These are phyloP conservation scores for Trichonephila clavata DNA, from an alignment of 1,140 invertebrate genomes.

Conservation along the genomic window DNA sequence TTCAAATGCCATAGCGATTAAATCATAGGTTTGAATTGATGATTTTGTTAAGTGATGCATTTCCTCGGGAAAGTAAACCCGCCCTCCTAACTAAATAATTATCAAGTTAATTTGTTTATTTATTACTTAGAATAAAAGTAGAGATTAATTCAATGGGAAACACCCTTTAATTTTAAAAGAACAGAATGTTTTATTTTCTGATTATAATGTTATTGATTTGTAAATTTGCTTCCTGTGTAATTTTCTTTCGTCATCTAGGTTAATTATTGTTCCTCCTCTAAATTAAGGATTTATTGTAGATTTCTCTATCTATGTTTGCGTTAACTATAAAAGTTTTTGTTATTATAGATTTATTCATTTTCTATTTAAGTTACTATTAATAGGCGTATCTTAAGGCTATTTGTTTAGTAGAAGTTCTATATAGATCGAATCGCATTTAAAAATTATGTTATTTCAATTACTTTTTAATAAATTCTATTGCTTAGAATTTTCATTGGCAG, in stretches of 20 bases:
- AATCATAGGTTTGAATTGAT: not conserved
- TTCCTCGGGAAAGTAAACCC: not conserved
- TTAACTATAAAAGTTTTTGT: too few species aligned
- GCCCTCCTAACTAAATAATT: not conserved
- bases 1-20: not conserved
- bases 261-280: not conserved
- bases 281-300: not conserved
- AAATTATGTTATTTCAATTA: too few species aligned
- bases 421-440: too few species aligned
- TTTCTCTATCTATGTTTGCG: too few species aligned
- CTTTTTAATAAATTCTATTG: too few species aligned
- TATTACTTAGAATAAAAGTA: not conserved
- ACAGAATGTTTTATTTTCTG: not conserved
- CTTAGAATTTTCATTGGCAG: too few species aligned
- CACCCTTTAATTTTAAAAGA: not conserved
- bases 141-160: not conserved
- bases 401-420: too few species aligned
- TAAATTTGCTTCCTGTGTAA: not conserved
- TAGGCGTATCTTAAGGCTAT: too few species aligned
- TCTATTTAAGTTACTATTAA: too few species aligned
- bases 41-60: not conserved
- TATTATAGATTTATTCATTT: too few species aligned
- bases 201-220: not conserved
- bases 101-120: not conserved
- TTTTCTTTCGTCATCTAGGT: not conserved